Conservation (phyloP, 2,113 vertebrate species). For the Antennarius striatus region DNA sequence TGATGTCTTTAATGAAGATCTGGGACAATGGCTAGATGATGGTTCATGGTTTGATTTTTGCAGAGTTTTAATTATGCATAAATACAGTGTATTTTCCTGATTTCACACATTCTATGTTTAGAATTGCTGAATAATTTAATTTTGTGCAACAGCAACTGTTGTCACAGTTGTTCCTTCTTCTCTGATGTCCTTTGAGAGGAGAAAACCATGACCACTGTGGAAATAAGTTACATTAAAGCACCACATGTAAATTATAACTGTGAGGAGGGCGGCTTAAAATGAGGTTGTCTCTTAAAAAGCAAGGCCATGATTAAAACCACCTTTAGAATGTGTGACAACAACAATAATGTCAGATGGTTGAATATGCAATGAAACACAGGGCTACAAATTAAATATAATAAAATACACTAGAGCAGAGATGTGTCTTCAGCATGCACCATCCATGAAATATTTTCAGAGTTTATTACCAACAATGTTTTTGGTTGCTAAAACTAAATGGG, state of each 20-base stretch:
- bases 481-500: not conserved
- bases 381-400: not conserved
- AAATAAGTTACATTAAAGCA: no score
- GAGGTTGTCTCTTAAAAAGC: no score
- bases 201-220: no score
- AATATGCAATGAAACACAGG: not conserved
- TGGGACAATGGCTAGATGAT: not conserved
- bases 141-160: not conserved
- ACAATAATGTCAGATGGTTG: not conserved
- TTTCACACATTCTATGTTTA: not conserved
- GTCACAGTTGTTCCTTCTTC: not conserved
- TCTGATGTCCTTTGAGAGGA: not conserved
- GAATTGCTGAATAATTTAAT: not conserved
- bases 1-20: not conserved
- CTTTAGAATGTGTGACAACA: not conserved
- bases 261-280: no score
- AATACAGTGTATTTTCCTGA: not conserved
- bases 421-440: not conserved
- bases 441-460: no score
- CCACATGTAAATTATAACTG: no score
- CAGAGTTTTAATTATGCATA: not conserved
- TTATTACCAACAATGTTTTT: not conserved
- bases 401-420: not conserved
- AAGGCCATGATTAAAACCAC: not conserved
- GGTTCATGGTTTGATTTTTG: not conserved